Evolutionary conservation across 2,888 invertebrate species (phyloP), one percentile per base, ranked within the genome.

Genomic region (Megamerina dolium): DNA sequence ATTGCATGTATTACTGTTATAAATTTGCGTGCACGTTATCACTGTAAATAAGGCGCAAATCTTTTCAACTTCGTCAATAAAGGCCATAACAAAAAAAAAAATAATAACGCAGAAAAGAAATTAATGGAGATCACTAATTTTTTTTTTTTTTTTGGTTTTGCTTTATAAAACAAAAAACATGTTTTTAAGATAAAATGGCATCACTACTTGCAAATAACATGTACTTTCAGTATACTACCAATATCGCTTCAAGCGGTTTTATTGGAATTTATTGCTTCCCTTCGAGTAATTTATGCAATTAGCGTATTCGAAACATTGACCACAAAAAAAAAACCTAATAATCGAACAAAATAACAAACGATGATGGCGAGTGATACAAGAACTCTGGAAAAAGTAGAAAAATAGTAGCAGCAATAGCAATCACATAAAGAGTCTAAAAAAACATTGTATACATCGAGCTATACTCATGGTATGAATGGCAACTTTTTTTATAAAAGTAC

Each of bases 221-320:
- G n/a, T n/a, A n/a, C n/a, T n/a, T n/a, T n/a, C n/a, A n/a, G n/a
- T n/a, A n/a, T n/a, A n/a, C n/a, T n/a, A n/a, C n/a, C n/a, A n/a
- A n/a, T n/a, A n/a, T n/a, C n/a, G n/a, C n/a, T n/a, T n/a, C n/a
- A n/a, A n/a, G 53, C 50, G 50, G 51, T 53, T 53, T 50, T 44
- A 46, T 51, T 45, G 50, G 49, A 53, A 54, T 50, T 52, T 54
- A 54, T 54, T 51, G 52, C 45, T 50, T 45, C 46, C 46, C 46
- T 49, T 51, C 36, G 50, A 48, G 47, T 52, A 51, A 53, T 53
- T 49, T 51, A 51, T 53, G 51, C 53, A 53, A 54, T 52, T 50
- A 54, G 49, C 45, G 46, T 49, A 41, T 40, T 45, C 34, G n/a
- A 45, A 43, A 37, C 26, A 32, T 13, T 18, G 37, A 36, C 17